Evolutionary conservation across 2,113 vertebrate species (phyloP), one percentile per base, ranked within the genome.

Genomic region (Labeo catla): DNA sequence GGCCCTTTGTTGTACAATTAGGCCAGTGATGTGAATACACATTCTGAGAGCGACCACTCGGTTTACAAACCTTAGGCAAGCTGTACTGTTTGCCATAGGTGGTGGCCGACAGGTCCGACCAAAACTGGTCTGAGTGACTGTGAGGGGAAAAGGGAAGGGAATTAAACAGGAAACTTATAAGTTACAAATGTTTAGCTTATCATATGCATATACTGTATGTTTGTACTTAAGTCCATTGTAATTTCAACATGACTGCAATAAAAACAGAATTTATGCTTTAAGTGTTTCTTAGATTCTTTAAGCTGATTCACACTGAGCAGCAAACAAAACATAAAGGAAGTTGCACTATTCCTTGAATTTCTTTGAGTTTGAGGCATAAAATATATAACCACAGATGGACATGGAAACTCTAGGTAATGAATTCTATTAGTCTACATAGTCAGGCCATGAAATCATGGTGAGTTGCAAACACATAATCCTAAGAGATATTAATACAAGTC

Each of bases 1-100:
- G 66, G 4, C 15, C 15, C 16, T 39, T 70, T 70, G 13, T 39
- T 83, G 47, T 13, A 4, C 10, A 73, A 11, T 2, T n/a, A 4
- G 50, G 23, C 49, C 36, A 73, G 81, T 23, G 59, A 72, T 45
- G 50, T 73, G 65, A 78, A 89, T 57, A 79, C 85, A 82, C 39
- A 63, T n/a, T 68, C 13, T 83, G 81, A 73, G 50, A 73, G 36
- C 49, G 34, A 47, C 36, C 43, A 57, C 47, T 76, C 34, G 50
- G 4, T n/a, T 78, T 68, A 85, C 84, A 78, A 83, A 86, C 28
- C 47, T 86, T 84, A 45, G 19, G 81, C 74, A 63, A 66, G 76
- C 66, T 66, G 3, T 8, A 78, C 4, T 90, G 87, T 90, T 88
- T 88, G 73, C 57, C 21, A 76, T 34, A 80, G 89, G 87, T 50